Evolutionary conservation across 2,113 vertebrate genomes (phyloP), one percentile per base, ranked within the genome.

Genomic region (Lagopus muta): DNA sequence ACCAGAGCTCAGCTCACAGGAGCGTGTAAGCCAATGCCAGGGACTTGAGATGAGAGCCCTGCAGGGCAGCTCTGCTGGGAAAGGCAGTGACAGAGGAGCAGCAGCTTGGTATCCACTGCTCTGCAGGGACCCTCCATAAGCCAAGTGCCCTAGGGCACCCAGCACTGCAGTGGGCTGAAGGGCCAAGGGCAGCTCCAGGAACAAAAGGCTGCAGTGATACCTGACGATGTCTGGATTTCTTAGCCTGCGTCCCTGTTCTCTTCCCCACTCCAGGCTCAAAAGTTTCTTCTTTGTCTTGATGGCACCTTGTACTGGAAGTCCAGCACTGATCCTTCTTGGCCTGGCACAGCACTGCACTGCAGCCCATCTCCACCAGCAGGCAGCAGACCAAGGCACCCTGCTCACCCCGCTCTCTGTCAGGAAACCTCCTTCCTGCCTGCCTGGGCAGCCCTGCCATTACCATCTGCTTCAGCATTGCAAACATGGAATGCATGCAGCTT

Each of bases 31-130:
- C 42, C 6, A 28, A 13, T 16, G 6, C 16, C 0, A 0, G 55
- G 16, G 38, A 57, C 15, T 2, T 1, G 1, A 42, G 32, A 36
- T 1, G 1, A 3, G 45, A 54, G 19, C 3, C 18, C 14, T 1
- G 16, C 2, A 5, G 24, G 30, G 30, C 70, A 58, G 76, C 66
- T 66, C 48, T 15, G 25, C 17, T 0, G 13, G 40, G 19, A 54
- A 18, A 27, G 50, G 30, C 45, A 22, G 50, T 0, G 1, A 4
- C 62, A 47, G 25, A 2, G 1, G 4, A 47, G 30, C 6, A 34
- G 36, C 0, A 2, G 47, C 82, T 12, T 60, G 0, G 0, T 1
- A 34, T 8, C 7, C 1, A 30, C 30, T 13, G 55, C 32, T 3
- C 47, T 6, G 0, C 11, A 74, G 25, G 65, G 64, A 4, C 11